Conservation (phyloP, 1,140 invertebrate species). For the Piezodorus guildinii region DNA sequence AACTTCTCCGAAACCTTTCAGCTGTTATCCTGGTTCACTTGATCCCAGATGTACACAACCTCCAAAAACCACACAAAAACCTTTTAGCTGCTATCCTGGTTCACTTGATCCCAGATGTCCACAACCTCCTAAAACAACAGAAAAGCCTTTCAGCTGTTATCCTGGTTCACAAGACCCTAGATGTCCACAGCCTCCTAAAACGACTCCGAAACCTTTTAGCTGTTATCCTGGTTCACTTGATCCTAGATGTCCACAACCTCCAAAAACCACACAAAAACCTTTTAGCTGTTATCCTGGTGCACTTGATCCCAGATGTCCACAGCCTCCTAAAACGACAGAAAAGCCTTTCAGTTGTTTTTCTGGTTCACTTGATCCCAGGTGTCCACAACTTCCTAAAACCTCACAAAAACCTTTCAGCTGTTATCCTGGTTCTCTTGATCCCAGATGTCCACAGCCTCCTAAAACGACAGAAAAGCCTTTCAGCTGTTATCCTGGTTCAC, state of each 20-base stretch:
- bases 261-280: slow-evolving; percentile 22
- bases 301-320: slow-evolving; percentile 33
- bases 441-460: slow-evolving; percentile 31
- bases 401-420: slow-evolving; percentile 27
- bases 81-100: slow-evolving; percentile 30
- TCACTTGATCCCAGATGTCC: slow-evolving; percentile 29
- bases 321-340: slow-evolving; percentile 22
- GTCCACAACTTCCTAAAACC: slow-evolving; percentile 28
- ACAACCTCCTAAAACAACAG: slow-evolving; percentile 22
- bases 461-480: slow-evolving; percentile 22
- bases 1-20: slow-evolving; percentile 17
- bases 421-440: slow-evolving; percentile 33
- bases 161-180: slow-evolving; percentile 36
- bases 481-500: slow-evolving; percentile 28
- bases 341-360: slow-evolving; percentile 24
- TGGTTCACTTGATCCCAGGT: slow-evolving; percentile 32
- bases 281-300: slow-evolving; percentile 31
- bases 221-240: slow-evolving; percentile 36
- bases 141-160: slow-evolving; percentile 30
- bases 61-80: slow-evolving; percentile 18
- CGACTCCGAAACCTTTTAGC: slow-evolving; percentile 15
- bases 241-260: slow-evolving; percentile 34
- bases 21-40: slow-evolving; percentile 27
- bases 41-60: slow-evolving; percentile 32
- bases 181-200: slow-evolving; percentile 31